These are phyloP conservation scores for Psittacula echo DNA, from an alignment of 2,797 vertebrate species.

Conservation along the genomic window DNA sequence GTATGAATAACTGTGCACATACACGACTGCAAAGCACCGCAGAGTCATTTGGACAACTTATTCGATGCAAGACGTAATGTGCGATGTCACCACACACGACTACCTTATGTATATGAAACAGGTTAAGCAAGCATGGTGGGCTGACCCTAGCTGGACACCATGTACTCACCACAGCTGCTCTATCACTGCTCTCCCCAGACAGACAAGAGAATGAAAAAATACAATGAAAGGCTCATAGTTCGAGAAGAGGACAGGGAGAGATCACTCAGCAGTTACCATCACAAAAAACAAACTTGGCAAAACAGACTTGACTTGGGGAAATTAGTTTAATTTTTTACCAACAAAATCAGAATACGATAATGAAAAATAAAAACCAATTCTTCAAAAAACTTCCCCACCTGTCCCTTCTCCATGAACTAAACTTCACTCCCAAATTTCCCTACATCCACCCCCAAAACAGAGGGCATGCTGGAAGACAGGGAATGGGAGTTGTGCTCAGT, in stretches of 20 bases:
- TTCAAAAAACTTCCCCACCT: fast-evolving
- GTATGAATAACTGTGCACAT: neutral
- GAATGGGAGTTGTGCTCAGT: neutral
- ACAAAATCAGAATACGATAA: neutral
- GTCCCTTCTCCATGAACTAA: neutral
- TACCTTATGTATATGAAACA: neutral
- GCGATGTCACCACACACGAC: neutral
- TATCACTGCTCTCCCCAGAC: neutral
- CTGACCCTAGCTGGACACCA: neutral
- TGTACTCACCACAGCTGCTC: neutral
- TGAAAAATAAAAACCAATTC: neutral
- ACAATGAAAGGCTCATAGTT: fast-evolving
- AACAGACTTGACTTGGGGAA: neutral
- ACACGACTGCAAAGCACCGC: neutral
- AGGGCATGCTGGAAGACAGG: fast-evolving
- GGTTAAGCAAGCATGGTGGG: fast-evolving
- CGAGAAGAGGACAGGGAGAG: neutral
- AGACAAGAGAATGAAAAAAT: neutral
- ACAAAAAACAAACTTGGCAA: neutral
- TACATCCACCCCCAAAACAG: neutral
- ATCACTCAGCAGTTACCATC: neutral
- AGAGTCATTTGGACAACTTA: neutral
- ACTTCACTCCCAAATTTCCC: neutral
- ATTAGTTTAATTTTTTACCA: neutral
- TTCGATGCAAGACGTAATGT: neutral